A percentile compares a stretch with the other conserved stretches of the same genome.
These are phyloP conservation scores for Epizoanthus scotinus DNA, from an alignment of 92 coral and sea anemone genomes.

Conservation along the genomic window DNA sequence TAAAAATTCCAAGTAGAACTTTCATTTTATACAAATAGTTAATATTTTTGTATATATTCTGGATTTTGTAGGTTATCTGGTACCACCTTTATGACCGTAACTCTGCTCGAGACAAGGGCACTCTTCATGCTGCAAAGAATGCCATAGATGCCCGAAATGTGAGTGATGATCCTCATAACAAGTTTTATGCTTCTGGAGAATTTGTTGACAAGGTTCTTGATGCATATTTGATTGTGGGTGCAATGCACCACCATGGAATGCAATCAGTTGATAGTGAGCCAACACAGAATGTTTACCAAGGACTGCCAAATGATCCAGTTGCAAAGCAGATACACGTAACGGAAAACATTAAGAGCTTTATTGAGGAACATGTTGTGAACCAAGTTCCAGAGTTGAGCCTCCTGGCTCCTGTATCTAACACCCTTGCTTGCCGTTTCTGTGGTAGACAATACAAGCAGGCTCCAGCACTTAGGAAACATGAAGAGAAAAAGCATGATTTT, in stretches of 20 bases:
- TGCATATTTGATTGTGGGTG: constrained; percentile 60
- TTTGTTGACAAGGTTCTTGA: constrained; percentile 55
- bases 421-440: no score
- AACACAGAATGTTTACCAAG: constrained; percentile 11
- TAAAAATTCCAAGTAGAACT: no score
- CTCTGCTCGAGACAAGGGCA: constrained; percentile 60
- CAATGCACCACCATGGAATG: constrained; percentile 42
- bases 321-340: constrained; percentile 15
- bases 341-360: constrained; percentile 8
- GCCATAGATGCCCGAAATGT: constrained; percentile 70
- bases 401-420: constrained; percentile 17
- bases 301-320: constrained; percentile 19
- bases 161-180: constrained; percentile 52
- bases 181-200: constrained; percentile 61
- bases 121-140: constrained; percentile 56
- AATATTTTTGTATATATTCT: neutral
- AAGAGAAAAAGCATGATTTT: constrained; percentile 38
- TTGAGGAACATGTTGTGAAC: constrained; percentile 48
- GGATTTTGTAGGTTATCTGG: constrained; percentile 67
- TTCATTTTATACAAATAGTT: no score
- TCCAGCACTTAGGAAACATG: constrained; percentile 26
- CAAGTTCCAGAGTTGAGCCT: constrained; percentile 43
- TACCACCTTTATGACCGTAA: constrained; percentile 51
- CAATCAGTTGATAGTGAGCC: constrained; percentile 33
- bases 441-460: no score